Evolutionary conservation across 2,797 vertebrate species (phyloP).

Genomic region (Alca torda): DNA sequence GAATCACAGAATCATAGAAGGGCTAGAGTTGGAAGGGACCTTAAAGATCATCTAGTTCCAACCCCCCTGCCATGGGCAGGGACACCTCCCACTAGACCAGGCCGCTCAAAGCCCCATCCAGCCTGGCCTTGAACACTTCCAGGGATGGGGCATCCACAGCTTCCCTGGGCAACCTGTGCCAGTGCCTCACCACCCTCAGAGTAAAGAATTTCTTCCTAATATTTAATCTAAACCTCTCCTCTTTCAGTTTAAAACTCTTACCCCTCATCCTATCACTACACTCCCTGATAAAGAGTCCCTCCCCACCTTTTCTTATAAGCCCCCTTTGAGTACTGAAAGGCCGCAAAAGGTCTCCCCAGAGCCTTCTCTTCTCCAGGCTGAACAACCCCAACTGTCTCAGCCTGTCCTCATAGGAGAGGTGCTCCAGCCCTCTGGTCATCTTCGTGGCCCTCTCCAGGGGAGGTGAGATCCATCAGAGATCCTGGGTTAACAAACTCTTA

Average conservation of each 20-base stretch:
- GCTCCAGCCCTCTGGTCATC: not conserved
- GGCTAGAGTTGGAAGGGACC: not conserved
- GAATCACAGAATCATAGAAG: not conserved
- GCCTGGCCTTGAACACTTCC: not conserved
- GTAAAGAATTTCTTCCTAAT: not conserved
- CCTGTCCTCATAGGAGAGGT: not conserved
- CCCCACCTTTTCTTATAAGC: not conserved
- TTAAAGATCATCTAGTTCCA: not conserved
- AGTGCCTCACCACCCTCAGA: not conserved
- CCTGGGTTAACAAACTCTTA: not conserved
- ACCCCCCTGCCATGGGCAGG: not conserved
- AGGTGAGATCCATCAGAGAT: not conserved
- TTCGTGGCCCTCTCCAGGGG: not conserved
- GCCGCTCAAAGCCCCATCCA: not conserved
- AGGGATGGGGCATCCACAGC: not conserved
- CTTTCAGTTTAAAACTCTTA: not conserved
- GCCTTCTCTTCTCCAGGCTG: not conserved
- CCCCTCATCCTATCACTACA: not conserved
- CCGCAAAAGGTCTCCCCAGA: not conserved
- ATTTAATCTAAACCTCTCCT: not conserved
- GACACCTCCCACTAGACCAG: not conserved
- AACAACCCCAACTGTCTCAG: not conserved
- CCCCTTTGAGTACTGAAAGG: not conserved
- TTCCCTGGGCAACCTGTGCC: not conserved
- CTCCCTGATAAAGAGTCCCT: not conserved